A percentile compares a stretch with the other conserved stretches of the same genome.
phyloP scores from a whole-genome alignment of 2,888 invertebrate genomes.

The Rhyacophila evoluta region DNA sequence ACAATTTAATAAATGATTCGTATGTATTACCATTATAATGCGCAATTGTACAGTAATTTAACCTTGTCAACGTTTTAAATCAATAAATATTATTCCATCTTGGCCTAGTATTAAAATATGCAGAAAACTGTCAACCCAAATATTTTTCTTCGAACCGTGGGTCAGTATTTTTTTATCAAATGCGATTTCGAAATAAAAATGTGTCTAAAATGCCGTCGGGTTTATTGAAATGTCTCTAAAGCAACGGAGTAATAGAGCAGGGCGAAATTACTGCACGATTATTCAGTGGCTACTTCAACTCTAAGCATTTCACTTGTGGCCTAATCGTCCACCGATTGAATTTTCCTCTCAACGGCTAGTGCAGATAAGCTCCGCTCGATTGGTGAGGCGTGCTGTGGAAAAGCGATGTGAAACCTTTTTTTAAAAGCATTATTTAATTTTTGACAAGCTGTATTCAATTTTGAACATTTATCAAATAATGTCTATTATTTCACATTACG shows the following conservation, averaged over 20 bases:
- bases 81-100: not conserved
- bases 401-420: not conserved
- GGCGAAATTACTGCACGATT: not conserved
- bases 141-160: not conserved
- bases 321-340: slow-evolving; percentile 19
- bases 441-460: too few relatives aligned
- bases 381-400: not conserved
- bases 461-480: too few relatives aligned
- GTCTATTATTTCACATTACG: too few relatives aligned
- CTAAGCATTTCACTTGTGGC: slow-evolving; percentile 14
- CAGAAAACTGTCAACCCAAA: not conserved
- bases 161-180: slow-evolving; percentile 12
- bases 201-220: not conserved
- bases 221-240: slow-evolving; percentile 16
- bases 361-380: slow-evolving; percentile 6
- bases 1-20: too few relatives aligned
- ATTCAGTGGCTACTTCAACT: slow-evolving; percentile 6
- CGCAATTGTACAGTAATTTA: too few relatives aligned
- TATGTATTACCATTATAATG: too few relatives aligned
- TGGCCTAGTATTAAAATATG: not conserved
- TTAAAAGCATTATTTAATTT: too few relatives aligned
- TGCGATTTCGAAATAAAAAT: slow-evolving; percentile 19
- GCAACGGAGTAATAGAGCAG: not conserved
- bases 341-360: slow-evolving; percentile 15
- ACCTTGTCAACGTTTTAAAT: too few relatives aligned